phyloP scores from a whole-genome alignment of 2,113 vertebrate species.

The Tauraco erythrolophus region DNA sequence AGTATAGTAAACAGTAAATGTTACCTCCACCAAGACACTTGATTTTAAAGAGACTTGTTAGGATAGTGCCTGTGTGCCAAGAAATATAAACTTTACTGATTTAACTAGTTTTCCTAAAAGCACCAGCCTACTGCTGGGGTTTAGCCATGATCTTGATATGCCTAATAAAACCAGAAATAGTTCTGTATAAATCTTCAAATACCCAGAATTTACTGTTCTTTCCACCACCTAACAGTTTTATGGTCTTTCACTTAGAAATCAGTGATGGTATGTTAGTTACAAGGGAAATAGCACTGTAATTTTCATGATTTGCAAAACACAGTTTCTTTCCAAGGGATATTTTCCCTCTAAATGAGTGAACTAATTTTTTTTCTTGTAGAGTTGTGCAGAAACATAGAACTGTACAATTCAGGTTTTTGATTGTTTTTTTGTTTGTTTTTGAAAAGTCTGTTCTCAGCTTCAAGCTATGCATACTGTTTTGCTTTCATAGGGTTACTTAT shows the following conservation, averaged over 20 bases:
- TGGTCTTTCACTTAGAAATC: constrained; percentile 30
- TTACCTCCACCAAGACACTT: constrained; percentile 67
- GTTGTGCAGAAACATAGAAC: neutral
- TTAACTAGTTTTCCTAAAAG: constrained; percentile 70
- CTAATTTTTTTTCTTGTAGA: neutral
- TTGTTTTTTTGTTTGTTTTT: neutral
- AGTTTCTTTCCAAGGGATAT: neutral
- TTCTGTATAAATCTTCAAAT: constrained; percentile 50
- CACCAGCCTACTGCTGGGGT: constrained; percentile 49
- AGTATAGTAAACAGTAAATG: constrained; percentile 75
- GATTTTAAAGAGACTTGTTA: constrained; percentile 70
- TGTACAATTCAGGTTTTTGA: neutral
- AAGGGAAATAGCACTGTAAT: constrained; percentile 29
- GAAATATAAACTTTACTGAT: constrained; percentile 73
- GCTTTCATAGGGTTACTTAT: neutral
- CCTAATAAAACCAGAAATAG: constrained; percentile 53
- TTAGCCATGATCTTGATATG: constrained; percentile 54
- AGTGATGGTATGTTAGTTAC: neutral
- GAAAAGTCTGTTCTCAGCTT: neutral
- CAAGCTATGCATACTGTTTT: neutral
- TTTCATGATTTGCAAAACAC: constrained; percentile 20
- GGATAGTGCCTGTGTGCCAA: constrained; percentile 70
- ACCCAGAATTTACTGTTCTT: constrained; percentile 50
- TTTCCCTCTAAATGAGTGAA: constrained; percentile 1
- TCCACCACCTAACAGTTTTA: constrained; percentile 46